Conservation (phyloP, 2,797 vertebrate species). For the Epinephelus awoara region DNA sequence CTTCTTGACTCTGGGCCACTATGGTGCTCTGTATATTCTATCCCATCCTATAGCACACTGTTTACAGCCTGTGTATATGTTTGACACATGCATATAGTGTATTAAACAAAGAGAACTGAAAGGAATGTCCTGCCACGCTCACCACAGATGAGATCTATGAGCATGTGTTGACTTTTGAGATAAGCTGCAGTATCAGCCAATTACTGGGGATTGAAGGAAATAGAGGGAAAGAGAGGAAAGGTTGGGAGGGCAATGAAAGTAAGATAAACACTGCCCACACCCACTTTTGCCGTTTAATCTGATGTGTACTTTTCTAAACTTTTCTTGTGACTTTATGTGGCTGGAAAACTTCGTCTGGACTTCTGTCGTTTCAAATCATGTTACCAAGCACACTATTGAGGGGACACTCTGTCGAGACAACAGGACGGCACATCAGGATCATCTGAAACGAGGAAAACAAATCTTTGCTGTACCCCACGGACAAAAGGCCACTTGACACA, state of each 20-base stretch:
- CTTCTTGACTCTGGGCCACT: constrained; percentile 34
- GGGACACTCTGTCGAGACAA: constrained; percentile 42
- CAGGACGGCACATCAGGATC: constrained; percentile 41
- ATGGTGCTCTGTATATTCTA: constrained; percentile 39
- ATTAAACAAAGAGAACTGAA: constrained; percentile 33
- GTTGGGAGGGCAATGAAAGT: constrained; percentile 4
- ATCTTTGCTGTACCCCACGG: constrained; percentile 29
- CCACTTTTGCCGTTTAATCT: constrained; percentile 44
- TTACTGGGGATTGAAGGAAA: constrained; percentile 20
- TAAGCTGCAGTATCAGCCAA: constrained; percentile 16
- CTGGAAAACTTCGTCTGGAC: constrained; percentile 34
- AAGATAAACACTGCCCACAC: constrained; percentile 58
- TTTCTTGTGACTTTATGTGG: constrained; percentile 49
- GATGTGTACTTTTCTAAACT: constrained; percentile 45
- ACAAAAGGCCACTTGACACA: constrained; percentile 34
- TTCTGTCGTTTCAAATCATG: constrained; percentile 50
- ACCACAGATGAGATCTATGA: not conserved
- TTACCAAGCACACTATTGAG: constrained; percentile 55
- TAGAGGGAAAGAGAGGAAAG: constrained; percentile 19
- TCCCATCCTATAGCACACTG: constrained; percentile 21
- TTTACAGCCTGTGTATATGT: constrained; percentile 52
- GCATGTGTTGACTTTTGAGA: constrained; percentile 38
- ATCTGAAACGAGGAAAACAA: constrained; percentile 42
- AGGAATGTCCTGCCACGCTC: constrained; percentile 26
- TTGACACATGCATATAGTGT: constrained; percentile 20